phyloP scores from a whole-genome alignment of 2,797 vertebrate genomes.

The Pseudochirops corinnae region DNA sequence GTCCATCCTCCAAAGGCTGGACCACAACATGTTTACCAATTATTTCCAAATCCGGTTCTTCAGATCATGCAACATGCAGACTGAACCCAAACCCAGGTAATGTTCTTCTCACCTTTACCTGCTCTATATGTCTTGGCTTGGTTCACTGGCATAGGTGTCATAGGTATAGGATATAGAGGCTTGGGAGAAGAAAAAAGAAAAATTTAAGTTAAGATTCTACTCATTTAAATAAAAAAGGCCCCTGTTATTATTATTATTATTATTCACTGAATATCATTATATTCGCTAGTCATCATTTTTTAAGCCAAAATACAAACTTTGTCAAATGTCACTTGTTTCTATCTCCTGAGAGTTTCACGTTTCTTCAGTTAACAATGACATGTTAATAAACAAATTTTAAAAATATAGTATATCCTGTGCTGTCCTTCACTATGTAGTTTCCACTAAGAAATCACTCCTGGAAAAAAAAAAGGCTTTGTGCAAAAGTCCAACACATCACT shows the following conservation, averaged over 20 bases:
- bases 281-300: neutral
- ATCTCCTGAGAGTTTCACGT: neutral
- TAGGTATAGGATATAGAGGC: constrained; percentile 98
- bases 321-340: neutral
- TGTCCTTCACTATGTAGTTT: neutral
- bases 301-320: neutral
- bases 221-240: constrained; percentile 11
- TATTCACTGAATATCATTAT: neutral
- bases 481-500: neutral
- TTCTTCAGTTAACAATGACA: neutral
- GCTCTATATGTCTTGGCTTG: constrained; percentile 99
- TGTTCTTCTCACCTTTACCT: constrained; percentile 99
- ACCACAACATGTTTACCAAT: neutral
- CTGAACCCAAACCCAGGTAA: constrained; percentile 85
- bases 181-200: constrained; percentile 81
- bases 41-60: constrained; percentile 33
- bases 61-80: constrained; percentile 84
- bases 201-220: constrained; percentile 56
- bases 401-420: neutral
- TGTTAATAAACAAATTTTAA: neutral
- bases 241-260: too few species aligned
- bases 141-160: constrained; percentile 98
- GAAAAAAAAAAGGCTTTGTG: neutral
- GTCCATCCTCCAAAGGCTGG: constrained; percentile 1
- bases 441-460: neutral